phyloP scores from a whole-genome alignment of 2,113 vertebrate genomes.

The Macaca fascicularis region T2T-MFA8v1.1 NC_088386.1:137088501-137089000 shows the following conservation, averaged over 20 bases:
- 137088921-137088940: neutral
- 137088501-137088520: fast-evolving
- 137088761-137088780: too few species aligned
- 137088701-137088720: neutral
- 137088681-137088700: fast-evolving
- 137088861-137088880: neutral
- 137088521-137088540: fast-evolving
- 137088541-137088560: too few species aligned
- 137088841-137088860: neutral
- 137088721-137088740: fast-evolving
- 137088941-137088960: fast-evolving
- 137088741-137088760: neutral
- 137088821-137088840: neutral
- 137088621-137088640: neutral
- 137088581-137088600: too few species aligned
- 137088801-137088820: fast-evolving
- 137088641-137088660: neutral
- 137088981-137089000: neutral
- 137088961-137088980: neutral
- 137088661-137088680: fast-evolving
- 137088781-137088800: neutral
- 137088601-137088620: fast-evolving
- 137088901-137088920: neutral
- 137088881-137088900: neutral
- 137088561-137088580: fast-evolving